Evolutionary conservation across 23 tunicate genomes (phyloP).

Genomic region (Trididemnum miniatum): DNA sequence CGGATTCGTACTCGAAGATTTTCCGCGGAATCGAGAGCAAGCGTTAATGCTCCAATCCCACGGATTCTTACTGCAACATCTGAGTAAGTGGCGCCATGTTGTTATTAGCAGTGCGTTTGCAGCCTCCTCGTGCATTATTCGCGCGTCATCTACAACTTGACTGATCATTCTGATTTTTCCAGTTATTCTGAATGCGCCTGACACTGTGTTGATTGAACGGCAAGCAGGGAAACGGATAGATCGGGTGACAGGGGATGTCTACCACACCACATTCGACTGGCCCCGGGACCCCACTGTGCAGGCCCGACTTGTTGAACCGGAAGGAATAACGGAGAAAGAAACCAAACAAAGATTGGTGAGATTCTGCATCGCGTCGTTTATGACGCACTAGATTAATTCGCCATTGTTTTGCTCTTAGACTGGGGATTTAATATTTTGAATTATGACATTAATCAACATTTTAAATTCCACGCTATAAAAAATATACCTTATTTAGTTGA

Average conservation of each 20-base stretch:
- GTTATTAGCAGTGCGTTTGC: no score
- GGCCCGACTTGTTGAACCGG: conserved; percentile 77
- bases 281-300: conserved; percentile 85
- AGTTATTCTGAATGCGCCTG: conserved; percentile 82
- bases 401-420: no score
- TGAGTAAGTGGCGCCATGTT: no score
- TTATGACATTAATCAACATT: no score
- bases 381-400: no score
- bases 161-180: no score
- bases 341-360: conserved; percentile 60
- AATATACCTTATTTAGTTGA: no score
- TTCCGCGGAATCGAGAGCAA: conserved; percentile 78
- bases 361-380: no score
- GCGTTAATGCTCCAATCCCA: conserved; percentile 63
- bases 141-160: no score
- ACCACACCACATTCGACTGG: conserved; percentile 98
- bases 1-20: conserved; percentile 85
- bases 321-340: conserved; percentile 62
- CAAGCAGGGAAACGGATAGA: conserved; percentile 89
- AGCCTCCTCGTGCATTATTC: no score
- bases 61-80: conserved; percentile 66
- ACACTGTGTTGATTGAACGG: conserved; percentile 78
- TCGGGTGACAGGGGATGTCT: conserved; percentile 91
- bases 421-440: no score
- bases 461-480: no score